Evolutionary conservation across 2,797 vertebrate genomes (phyloP).

Genomic region (Sebastes glaucus): DNA sequence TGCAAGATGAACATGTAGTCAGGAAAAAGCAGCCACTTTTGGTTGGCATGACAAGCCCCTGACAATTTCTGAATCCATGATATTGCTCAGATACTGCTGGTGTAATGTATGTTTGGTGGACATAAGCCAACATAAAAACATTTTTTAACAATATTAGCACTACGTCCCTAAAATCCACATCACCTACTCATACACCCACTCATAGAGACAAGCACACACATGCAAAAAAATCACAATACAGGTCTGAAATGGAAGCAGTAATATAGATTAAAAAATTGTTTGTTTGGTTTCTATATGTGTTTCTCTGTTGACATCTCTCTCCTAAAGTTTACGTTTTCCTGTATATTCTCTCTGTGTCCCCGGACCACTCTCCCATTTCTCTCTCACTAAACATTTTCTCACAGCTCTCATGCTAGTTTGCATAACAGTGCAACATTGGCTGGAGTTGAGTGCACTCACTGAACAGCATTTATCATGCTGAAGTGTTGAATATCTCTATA

Average conservation of each 20-base stretch:
- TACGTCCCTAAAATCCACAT: constrained; percentile 9
- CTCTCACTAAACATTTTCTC: constrained; percentile 42
- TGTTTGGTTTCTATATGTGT: constrained; percentile 5
- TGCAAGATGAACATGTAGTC: not conserved
- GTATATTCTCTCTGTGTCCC: constrained; percentile 29
- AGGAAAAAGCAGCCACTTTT: not conserved
- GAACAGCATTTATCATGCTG: constrained; percentile 61
- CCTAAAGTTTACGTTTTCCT: not conserved
- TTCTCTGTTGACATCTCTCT: constrained; percentile 37
- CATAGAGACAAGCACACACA: not conserved
- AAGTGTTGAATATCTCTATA: constrained; percentile 61
- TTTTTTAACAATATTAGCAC: not conserved
- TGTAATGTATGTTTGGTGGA: not conserved
- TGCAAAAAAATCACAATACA: not conserved
- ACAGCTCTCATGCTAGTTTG: constrained; percentile 67
- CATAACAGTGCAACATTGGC: constrained; percentile 68
- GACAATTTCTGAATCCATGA: not conserved
- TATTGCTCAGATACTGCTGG: not conserved
- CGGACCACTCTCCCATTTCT: constrained; percentile 31
- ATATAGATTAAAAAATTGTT: not conserved
- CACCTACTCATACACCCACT: constrained; percentile 1
- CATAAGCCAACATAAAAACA: not conserved
- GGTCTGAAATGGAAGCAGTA: not conserved
- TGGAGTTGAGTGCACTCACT: constrained; percentile 64
- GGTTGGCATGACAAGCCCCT: not conserved